phyloP scores from a whole-genome alignment of 2,888 invertebrate genomes.

The Aricia artaxerxes region DNA sequence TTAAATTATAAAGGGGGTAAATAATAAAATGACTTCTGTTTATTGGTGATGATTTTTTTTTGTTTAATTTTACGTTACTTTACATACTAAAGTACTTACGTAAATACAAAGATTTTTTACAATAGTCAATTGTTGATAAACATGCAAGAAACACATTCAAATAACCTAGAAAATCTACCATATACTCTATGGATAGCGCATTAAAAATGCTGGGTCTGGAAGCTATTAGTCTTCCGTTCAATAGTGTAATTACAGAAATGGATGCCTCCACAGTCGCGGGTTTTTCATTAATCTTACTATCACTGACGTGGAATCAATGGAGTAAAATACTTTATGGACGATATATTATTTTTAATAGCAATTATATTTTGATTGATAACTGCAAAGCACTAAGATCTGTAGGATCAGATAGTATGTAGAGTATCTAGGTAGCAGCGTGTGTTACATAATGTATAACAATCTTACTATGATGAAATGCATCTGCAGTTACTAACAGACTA shows the following conservation, averaged over 20 bases:
- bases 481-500: too few species aligned
- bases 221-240: constrained; percentile 29
- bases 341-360: constrained; percentile 39
- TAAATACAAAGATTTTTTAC: too few species aligned
- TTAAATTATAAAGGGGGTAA: too few species aligned
- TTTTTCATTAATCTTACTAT: constrained; percentile 60
- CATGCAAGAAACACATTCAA: background rate
- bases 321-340: constrained; percentile 41
- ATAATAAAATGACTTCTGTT: too few species aligned
- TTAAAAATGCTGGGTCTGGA: background rate
- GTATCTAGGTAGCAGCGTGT: background rate
- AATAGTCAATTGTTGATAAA: background rate
- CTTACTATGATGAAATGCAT: too few species aligned
- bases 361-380: constrained; percentile 26
- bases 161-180: background rate
- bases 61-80: too few species aligned
- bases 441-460: background rate
- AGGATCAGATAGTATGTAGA: background rate
- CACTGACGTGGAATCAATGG: constrained; percentile 60
- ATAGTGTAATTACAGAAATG: constrained; percentile 60
- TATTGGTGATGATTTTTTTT: too few species aligned
- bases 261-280: constrained; percentile 46
- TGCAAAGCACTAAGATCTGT: background rate
- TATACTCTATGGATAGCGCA: background rate
- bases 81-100: too few species aligned